Conservation (phyloP, 2,797 vertebrate genomes). For the Anguilla marmorata region DNA sequence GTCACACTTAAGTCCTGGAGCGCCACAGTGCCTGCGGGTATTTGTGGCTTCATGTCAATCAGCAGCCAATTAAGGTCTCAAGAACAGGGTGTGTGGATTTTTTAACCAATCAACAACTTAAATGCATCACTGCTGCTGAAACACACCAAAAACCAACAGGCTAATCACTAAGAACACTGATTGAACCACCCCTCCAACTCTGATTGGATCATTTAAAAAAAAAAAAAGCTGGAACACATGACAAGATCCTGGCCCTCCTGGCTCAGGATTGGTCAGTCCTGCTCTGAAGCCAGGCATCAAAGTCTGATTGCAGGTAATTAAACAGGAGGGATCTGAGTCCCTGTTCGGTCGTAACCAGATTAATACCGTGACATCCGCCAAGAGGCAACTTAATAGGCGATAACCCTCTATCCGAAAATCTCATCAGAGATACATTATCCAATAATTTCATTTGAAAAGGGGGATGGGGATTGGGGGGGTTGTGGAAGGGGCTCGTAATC, state of each 20-base stretch:
- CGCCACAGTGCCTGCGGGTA: not conserved
- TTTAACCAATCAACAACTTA: not conserved
- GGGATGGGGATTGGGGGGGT: not conserved
- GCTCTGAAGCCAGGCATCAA: not conserved
- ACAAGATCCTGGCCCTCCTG: not conserved
- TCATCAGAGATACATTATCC: constrained; percentile 26
- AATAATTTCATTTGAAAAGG: constrained; percentile 24
- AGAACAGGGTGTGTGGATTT: not conserved
- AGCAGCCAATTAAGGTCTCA: not conserved
- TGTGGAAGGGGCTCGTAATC: not conserved
- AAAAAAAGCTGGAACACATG: not conserved
- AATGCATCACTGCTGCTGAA: not conserved
- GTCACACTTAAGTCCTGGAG: not conserved
- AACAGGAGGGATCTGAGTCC: constrained; percentile 12
- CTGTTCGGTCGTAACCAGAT: constrained; percentile 25
- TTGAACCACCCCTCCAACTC: not conserved
- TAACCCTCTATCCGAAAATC: constrained; percentile 28
- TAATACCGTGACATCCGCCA: not conserved
- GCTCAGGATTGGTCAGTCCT: not conserved
- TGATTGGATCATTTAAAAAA: constrained; percentile 9
- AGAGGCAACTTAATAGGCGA: not conserved
- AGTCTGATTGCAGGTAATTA: constrained; percentile 24
- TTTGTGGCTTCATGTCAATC: not conserved
- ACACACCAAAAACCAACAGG: not conserved
- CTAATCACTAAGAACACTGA: not conserved